Evolutionary conservation across 2,888 invertebrate genomes (phyloP).

Genomic region (Cataglyphis cursor): DNA sequence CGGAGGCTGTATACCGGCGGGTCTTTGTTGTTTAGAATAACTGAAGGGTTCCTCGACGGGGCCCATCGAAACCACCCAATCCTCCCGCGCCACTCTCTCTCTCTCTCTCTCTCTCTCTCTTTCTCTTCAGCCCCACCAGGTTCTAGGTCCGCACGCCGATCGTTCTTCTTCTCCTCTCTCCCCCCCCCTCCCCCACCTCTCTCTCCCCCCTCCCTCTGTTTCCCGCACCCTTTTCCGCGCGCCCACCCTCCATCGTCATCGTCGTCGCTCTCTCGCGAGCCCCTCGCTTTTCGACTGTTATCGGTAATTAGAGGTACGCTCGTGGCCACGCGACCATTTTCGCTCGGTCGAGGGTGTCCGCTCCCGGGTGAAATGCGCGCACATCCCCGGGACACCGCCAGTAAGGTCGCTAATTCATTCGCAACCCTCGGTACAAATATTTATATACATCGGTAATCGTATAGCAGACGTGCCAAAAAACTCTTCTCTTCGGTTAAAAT

Average conservation of each 20-base stretch:
- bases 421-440: slow-evolving; percentile 51
- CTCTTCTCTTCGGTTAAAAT: neutral
- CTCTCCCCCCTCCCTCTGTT: neutral
- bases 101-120: slow-evolving; percentile 27
- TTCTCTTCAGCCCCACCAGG: slow-evolving; percentile 10
- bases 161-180: neutral
- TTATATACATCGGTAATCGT: slow-evolving; percentile 52
- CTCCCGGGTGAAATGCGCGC: slow-evolving; percentile 42
- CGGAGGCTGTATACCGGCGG: slow-evolving; percentile 82
- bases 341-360: slow-evolving; percentile 45
- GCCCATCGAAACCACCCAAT: slow-evolving; percentile 73
- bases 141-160: slow-evolving; percentile 38
- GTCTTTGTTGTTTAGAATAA: slow-evolving; percentile 86
- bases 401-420: slow-evolving; percentile 70
- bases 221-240: slow-evolving; percentile 56
- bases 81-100: slow-evolving; percentile 4
- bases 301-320: slow-evolving; percentile 85
- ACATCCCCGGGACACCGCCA: slow-evolving; percentile 49
- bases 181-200: no score
- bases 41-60: slow-evolving; percentile 82
- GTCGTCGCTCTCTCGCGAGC: slow-evolving; percentile 56
- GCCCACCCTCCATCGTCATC: slow-evolving; percentile 20
- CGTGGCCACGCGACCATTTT: slow-evolving; percentile 85
- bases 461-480: slow-evolving; percentile 7
- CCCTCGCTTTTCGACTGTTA: slow-evolving; percentile 79